Base-by-base conservation (phyloP, 1,140 invertebrate species). In the Vollenhovia emeryi region DNA sequence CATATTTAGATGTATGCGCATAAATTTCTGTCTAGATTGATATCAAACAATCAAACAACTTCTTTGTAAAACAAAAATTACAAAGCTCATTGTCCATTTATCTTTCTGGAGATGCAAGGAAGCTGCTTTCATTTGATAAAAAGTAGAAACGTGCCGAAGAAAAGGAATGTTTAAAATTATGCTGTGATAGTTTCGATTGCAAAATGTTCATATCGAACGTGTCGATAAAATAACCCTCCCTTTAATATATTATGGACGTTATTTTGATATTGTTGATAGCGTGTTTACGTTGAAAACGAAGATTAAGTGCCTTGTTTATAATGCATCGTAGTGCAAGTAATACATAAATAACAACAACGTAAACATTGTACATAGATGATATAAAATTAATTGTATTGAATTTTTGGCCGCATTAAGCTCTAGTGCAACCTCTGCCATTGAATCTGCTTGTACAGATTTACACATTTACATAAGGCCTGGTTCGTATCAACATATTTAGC, bases 391-490 rank as follows among this genome's bases (percentile, higher is more conserved):
- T 30, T 33, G 21, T 24, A 40, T 68, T 52, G n/a, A 57, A 57
- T 73, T 33, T 82, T 73, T 82, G 8, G 8, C 7, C 5, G 36
- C 18, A 21, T 71, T 45, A 43, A 6, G 13, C 8, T 18, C 7
- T 55, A 80, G 11, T 80, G 13, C 21, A 80, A 80, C 13, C 24
- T 78, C 18, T 50, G 33, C 21, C 21, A 43, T 40, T 80, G 24
- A 69, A 52, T 79, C 7, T 52, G 59, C 52, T 55, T 40, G 33
- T 43, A 11, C 27, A 24, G 62, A 69, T 69, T 80, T 80, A 69
- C 66, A 24, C 18, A 68, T 79, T 80, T 55, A 69, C 18, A 24
- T 27, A 7, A 24, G 7, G 8, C 15, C 13, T 21, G 18, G 11
- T 69, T 78, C 11, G 59, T 15, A n/a, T 3, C 50, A 40, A 24